phyloP scores from a whole-genome alignment of 2,797 vertebrate genomes.

The Monodelphis domestica region DNA sequence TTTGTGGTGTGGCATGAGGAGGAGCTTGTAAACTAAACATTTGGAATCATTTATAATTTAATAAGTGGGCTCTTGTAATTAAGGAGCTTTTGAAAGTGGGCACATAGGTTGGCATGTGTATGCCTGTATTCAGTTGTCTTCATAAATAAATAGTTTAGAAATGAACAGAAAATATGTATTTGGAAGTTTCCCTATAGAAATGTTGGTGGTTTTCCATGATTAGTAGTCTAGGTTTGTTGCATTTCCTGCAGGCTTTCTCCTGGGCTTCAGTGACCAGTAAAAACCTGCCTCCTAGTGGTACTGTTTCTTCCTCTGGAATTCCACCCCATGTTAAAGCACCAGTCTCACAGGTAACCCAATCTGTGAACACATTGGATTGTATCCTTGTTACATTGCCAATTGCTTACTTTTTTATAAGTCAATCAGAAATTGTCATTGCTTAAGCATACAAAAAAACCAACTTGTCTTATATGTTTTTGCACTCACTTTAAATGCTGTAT shows the following conservation, averaged over 20 bases:
- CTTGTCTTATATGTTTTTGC: slow-evolving; percentile 81
- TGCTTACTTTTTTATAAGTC: slow-evolving; percentile 84
- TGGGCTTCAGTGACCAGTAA: slow-evolving; percentile 99
- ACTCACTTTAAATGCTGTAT: slow-evolving; percentile 78
- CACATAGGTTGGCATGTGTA: slow-evolving; percentile 77
- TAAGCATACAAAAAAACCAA: slow-evolving; percentile 79
- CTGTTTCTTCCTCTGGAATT: slow-evolving; percentile 95
- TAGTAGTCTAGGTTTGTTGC: slow-evolving; percentile 88
- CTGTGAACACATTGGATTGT: slow-evolving; percentile 89
- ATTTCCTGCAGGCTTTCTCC: slow-evolving; percentile 95
- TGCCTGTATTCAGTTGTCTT: slow-evolving; percentile 77
- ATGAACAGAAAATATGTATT: slow-evolving; percentile 80
- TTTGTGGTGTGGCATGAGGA: slow-evolving; percentile 41
- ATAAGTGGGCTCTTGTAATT: slow-evolving; percentile 28
- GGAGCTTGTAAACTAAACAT: slow-evolving; percentile 68
- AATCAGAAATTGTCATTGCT: slow-evolving; percentile 80
- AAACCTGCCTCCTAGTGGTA: slow-evolving; percentile 98
- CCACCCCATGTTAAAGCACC: slow-evolving; percentile 97
- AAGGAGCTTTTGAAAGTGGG: slow-evolving; percentile 75
- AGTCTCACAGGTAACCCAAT: slow-evolving; percentile 95
- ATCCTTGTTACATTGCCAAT: slow-evolving; percentile 86
- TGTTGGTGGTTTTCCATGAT: slow-evolving; percentile 86
- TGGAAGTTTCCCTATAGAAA: slow-evolving; percentile 85
- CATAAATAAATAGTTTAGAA: slow-evolving; percentile 69
- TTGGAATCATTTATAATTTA: slow-evolving; percentile 52